Conservation (phyloP, 2,797 vertebrate genomes). For the Pantherophis vulpinus region DNA sequence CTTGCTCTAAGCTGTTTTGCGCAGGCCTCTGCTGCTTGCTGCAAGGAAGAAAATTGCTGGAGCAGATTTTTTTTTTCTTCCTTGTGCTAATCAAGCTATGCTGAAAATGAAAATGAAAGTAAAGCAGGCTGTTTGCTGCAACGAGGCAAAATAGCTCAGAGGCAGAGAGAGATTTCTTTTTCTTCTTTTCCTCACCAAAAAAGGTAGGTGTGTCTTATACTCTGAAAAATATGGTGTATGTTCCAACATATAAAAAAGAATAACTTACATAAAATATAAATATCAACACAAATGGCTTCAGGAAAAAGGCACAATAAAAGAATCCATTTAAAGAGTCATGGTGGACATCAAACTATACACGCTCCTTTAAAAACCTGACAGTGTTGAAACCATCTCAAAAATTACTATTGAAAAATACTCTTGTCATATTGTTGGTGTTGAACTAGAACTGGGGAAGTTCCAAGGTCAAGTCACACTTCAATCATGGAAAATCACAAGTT, state of each 20-base stretch:
- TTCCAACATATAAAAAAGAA: neutral
- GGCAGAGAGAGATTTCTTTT: no score
- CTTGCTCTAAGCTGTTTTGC: no score
- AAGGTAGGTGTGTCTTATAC: no score
- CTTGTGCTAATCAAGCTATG: no score
- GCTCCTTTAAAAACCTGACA: neutral
- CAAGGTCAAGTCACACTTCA: neutral
- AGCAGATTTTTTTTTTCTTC: no score
- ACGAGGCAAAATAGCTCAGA: no score
- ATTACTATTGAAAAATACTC: neutral
- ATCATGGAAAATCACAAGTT: neutral
- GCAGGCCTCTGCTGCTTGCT: no score
- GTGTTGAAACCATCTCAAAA: neutral
- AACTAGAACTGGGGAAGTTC: neutral
- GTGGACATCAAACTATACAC: neutral
- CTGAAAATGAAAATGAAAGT: no score
- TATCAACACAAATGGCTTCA: neutral
- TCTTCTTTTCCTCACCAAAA: no score
- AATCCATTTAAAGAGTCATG: neutral
- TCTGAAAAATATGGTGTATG: neutral
- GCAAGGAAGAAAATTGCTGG: no score
- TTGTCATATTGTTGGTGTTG: neutral
- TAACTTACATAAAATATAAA: neutral
- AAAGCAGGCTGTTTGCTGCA: no score
- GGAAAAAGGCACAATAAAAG: neutral